Evolutionary conservation across 1,140 invertebrate species (phyloP).

Genomic region (Ganaspis sp.): DNA sequence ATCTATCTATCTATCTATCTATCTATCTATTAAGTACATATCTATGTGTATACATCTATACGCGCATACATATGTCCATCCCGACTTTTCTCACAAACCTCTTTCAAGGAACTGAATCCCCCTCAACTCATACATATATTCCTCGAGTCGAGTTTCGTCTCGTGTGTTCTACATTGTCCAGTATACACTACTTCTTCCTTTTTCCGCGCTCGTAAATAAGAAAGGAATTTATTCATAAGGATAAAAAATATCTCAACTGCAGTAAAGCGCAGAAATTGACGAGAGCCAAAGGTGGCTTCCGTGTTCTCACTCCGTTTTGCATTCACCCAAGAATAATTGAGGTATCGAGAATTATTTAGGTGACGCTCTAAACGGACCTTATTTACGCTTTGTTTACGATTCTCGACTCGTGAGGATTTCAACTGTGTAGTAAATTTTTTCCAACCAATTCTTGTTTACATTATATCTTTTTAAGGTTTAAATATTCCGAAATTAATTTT

Average conservation of each 20-base stretch:
- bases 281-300: constrained; percentile 19
- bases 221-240: constrained; percentile 29
- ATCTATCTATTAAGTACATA: too few species aligned
- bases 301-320: not conserved
- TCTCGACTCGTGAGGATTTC: not conserved
- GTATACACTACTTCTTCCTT: constrained; percentile 18
- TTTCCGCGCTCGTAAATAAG: constrained; percentile 27
- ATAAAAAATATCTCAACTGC: constrained; percentile 27
- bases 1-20: too few species aligned
- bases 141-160: constrained; percentile 3
- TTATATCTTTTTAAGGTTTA: too few species aligned
- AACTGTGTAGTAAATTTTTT: too few species aligned
- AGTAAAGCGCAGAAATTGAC: constrained; percentile 28
- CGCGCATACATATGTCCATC: too few species aligned
- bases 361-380: not conserved
- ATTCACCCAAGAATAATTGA: not conserved
- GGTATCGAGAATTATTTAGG: not conserved
- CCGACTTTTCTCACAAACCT: not conserved
- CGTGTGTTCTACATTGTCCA: constrained; percentile 29
- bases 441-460: too few species aligned
- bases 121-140: constrained; percentile 32
- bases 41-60: too few species aligned
- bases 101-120: not conserved
- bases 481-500: too few species aligned
- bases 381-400: not conserved